phyloP scores from a whole-genome alignment of 2,797 vertebrate species.

The Enteromius trimaculatus region DNA sequence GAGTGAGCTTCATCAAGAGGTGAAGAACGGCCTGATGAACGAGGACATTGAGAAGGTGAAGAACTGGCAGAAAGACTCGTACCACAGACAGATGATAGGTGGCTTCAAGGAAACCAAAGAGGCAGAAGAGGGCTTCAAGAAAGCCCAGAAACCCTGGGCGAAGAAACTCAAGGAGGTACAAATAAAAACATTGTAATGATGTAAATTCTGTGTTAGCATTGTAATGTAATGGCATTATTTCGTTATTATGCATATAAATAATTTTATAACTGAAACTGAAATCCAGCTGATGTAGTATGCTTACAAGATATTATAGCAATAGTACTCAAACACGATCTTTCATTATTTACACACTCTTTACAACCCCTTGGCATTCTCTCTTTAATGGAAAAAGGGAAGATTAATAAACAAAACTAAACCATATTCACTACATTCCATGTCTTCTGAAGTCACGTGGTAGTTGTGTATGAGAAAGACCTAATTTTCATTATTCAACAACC shows the following conservation, averaged over 20 bases:
- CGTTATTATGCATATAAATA: not conserved
- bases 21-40: conserved; percentile 88
- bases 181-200: not conserved
- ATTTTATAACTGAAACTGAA: no score
- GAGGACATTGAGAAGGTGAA: conserved; percentile 96
- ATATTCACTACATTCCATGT: not conserved
- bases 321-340: not conserved
- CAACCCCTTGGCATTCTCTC: not conserved
- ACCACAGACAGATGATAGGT: conserved; percentile 99
- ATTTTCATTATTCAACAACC: not conserved
- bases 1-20: conserved; percentile 93
- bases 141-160: conserved; percentile 98
- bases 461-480: not conserved
- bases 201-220: not conserved
- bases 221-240: not conserved
- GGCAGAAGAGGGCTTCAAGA: conserved; percentile 94
- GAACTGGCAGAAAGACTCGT: conserved; percentile 98
- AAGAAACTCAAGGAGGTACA: conserved; percentile 96
- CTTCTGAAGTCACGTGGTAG: not conserved
- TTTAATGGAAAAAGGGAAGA: not conserved
- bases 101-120: conserved; percentile 98
- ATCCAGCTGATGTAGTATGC: not conserved
- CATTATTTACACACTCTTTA: not conserved
- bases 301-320: not conserved
- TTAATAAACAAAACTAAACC: not conserved